Evolutionary conservation across 2,113 vertebrate genomes (phyloP), one percentile per base, ranked within the genome.

Genomic region (Phylloscopus whistleri): DNA sequence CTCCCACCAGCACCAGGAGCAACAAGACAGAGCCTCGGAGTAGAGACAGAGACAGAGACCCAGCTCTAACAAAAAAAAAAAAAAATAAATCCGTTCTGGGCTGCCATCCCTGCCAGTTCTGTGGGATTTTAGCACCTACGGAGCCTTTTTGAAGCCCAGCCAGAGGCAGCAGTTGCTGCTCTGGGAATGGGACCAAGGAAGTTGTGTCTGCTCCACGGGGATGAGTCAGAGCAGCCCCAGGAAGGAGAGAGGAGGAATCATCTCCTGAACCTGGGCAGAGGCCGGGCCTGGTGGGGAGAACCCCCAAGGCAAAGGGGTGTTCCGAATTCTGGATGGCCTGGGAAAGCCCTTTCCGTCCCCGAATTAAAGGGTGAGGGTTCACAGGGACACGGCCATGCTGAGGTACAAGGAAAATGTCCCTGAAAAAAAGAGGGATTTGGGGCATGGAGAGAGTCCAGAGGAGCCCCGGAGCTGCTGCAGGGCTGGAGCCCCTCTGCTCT

Each of bases 171-270:
- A 84, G 84, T 79, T 92, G 43, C 56, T 87, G 44, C 62, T 51
- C 66, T 55, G 84, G 91, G 76, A 96, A 83, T 33, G 68, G 63
- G 60, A 90, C 75, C 74, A 60, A 76, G 81, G 87, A 94, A 96
- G 70, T 77, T 76, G 59, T 82, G 80, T 76, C 86, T 84, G 80
- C 76, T 89, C 7, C 0, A 0, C 28, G 52, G 0, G 7, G 67
- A 75, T 84, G 93, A 95, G 49, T 60, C 77, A 89, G 77, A 79
- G 9, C 28, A 58, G 37, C 67, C 89, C 59, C 58, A 12, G 55
- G 78, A 58, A 62, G 78, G 62, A 93, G 53, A 84, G 76, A 69
- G 0, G 3, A 30, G 81, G 74, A 87, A 89, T 48, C 7, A 2
- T 52, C 69, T 68, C 84, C 18, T 3, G 49, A 30, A 17, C n/a